Percentiles rank a stretch among this genome's conserved stretches.
phyloP scores from a whole-genome alignment of 2,797 vertebrate species.

The Cossypha caffra region DNA sequence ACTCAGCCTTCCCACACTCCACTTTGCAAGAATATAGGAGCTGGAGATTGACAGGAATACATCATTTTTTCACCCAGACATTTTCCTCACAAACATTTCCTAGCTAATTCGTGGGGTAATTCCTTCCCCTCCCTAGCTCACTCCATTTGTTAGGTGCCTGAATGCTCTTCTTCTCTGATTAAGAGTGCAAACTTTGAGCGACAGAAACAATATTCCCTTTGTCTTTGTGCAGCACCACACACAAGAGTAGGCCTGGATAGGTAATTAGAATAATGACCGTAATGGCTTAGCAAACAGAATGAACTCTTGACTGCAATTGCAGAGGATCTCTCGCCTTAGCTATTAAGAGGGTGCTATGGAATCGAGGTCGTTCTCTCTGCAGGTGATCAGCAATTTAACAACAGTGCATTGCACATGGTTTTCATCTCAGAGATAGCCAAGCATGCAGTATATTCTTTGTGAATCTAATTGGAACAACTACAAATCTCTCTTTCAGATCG shows the following conservation, averaged over 20 bases:
- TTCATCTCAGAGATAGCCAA: neutral
- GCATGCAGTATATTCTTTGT: neutral
- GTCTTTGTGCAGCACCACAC: constrained; percentile 48
- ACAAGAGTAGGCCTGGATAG: neutral
- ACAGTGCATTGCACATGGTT: neutral
- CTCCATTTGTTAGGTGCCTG: neutral
- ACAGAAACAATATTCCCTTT: constrained; percentile 42
- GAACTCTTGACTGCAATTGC: neutral
- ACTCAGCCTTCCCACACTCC: neutral
- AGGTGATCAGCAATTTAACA: constrained; percentile 40
- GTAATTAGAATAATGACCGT: constrained; percentile 35
- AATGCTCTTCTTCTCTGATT: constrained; percentile 5
- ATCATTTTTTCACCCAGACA: neutral
- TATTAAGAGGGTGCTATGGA: neutral
- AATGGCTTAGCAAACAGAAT: constrained; percentile 48
- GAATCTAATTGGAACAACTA: neutral
- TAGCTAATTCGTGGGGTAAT: neutral
- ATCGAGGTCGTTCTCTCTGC: constrained; percentile 25
- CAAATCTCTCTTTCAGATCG: neutral
- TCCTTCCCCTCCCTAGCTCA: neutral
- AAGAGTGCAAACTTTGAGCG: constrained; percentile 17
- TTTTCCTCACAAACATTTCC: neutral
- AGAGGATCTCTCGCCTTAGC: neutral
- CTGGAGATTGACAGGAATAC: neutral
- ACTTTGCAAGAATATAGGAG: neutral